A percentile compares a stretch with the other conserved stretches of the same genome.
phyloP scores from a whole-genome alignment of 2,113 vertebrate species.

The Saccopteryx leptura region DNA sequence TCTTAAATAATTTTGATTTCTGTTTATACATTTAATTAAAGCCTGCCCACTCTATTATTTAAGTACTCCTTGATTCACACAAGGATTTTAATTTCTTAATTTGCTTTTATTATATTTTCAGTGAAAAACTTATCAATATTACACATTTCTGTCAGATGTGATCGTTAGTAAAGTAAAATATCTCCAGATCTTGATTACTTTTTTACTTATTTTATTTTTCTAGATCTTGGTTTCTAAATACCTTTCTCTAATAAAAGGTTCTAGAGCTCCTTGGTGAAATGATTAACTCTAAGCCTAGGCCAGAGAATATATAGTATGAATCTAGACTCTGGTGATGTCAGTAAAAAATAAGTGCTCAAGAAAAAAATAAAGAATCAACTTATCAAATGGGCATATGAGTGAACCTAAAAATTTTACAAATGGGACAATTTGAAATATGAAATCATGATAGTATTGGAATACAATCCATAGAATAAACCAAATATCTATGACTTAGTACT shows the following conservation, averaged over 20 bases:
- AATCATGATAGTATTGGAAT: not conserved
- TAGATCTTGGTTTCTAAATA: not conserved
- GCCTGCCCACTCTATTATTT: not conserved
- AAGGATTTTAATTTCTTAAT: not conserved
- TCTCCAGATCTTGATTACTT: not conserved
- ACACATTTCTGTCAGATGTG: not conserved
- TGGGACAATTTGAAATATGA: not conserved
- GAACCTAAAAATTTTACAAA: not conserved
- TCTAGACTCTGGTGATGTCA: not conserved
- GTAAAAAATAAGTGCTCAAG: not conserved
- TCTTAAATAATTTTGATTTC: not conserved
- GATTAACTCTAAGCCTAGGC: not conserved
- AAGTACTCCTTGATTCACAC: not conserved
- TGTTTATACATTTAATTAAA: not conserved
- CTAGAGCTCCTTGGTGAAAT: not conserved
- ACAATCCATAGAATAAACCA: not conserved
- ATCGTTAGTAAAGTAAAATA: not conserved
- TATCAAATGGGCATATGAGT: not conserved
- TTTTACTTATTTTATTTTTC: too few relatives aligned
- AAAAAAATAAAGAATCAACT: not conserved
- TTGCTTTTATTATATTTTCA: constrained; percentile 17
- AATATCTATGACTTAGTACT: not conserved
- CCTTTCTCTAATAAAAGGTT: not conserved
- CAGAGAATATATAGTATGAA: not conserved
- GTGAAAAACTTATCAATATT: not conserved